Conservation (phyloP, 2,797 vertebrate species). For the Pampus argenteus region DNA sequence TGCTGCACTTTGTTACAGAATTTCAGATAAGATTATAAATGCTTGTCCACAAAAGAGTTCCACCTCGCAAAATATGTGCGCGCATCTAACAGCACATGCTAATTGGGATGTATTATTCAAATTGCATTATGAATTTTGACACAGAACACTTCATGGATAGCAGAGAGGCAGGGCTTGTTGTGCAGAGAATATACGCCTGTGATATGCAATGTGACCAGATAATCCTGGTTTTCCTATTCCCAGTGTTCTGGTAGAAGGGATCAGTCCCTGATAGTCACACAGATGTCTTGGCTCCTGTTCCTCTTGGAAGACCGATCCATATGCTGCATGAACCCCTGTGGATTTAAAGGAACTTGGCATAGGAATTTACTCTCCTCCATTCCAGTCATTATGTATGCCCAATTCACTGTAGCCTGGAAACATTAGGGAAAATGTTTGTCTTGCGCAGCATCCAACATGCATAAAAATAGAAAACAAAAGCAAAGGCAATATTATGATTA, state of each 20-base stretch:
- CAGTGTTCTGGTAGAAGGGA: conserved; percentile 67
- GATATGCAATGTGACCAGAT: conserved; percentile 71
- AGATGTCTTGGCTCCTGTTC: conserved; percentile 85
- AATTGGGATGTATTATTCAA: conserved; percentile 63
- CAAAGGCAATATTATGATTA: conserved; percentile 61
- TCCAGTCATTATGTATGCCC: conserved; percentile 78
- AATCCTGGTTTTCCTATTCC: conserved; percentile 68
- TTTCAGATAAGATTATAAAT: conserved; percentile 51
- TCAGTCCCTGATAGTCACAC: conserved; percentile 76
- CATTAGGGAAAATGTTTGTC: conserved; percentile 73
- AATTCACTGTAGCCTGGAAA: conserved; percentile 73
- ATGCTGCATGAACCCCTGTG: conserved; percentile 68
- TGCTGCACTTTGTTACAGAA: conserved; percentile 25
- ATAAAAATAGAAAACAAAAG: conserved; percentile 78
- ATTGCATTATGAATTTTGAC: conserved; percentile 62
- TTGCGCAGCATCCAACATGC: conserved; percentile 65
- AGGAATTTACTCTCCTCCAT: conserved; percentile 71
- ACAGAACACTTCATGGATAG: conserved; percentile 43
- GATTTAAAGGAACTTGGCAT: conserved; percentile 81
- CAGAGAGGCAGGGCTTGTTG: conserved; percentile 37
- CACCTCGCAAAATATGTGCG: conserved; percentile 36
- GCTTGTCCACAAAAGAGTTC: conserved; percentile 49
- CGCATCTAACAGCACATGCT: conserved; percentile 42
- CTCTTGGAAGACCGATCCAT: conserved; percentile 78
- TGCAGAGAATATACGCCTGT: conserved; percentile 46